Conservation (phyloP, 2,797 vertebrate species). For the Liasis olivaceus region DNA sequence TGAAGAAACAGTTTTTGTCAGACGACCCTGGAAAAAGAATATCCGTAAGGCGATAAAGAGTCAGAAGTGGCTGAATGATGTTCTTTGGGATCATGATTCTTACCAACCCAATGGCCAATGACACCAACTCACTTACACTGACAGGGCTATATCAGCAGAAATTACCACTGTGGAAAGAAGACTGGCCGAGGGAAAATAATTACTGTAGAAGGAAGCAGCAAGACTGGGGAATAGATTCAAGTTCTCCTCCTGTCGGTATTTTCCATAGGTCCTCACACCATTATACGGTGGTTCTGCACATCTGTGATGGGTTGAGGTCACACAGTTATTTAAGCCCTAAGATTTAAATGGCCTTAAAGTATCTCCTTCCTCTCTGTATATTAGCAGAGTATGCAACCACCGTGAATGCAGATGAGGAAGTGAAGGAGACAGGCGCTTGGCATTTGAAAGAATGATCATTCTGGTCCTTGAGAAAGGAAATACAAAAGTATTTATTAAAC, state of each 20-base stretch:
- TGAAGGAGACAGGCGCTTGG: background rate
- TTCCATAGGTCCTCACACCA: background rate
- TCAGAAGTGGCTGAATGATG: background rate
- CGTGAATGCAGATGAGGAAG: background rate
- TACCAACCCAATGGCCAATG: background rate
- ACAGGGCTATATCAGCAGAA: background rate
- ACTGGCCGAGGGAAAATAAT: background rate
- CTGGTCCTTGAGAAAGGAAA: background rate
- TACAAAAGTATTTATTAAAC: too few species aligned
- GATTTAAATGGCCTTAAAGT: background rate
- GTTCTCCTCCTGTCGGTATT: background rate
- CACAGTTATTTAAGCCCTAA: background rate
- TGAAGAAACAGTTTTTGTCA: background rate
- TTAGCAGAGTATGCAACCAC: background rate
- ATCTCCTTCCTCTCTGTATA: background rate
- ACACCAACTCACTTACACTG: background rate
- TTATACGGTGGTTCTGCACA: background rate
- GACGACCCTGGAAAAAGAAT: background rate
- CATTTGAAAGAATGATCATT: background rate
- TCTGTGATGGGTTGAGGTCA: background rate
- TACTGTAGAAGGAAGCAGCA: background rate
- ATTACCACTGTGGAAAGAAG: background rate
- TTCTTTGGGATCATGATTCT: background rate
- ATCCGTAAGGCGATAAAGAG: background rate
- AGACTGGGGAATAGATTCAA: too few species aligned